Evolutionary conservation across 35 echinoderm and acorn worm species (phyloP), one percentile per base, ranked within the genome.

Genomic region (Heliocidaris tuberculata): DNA sequence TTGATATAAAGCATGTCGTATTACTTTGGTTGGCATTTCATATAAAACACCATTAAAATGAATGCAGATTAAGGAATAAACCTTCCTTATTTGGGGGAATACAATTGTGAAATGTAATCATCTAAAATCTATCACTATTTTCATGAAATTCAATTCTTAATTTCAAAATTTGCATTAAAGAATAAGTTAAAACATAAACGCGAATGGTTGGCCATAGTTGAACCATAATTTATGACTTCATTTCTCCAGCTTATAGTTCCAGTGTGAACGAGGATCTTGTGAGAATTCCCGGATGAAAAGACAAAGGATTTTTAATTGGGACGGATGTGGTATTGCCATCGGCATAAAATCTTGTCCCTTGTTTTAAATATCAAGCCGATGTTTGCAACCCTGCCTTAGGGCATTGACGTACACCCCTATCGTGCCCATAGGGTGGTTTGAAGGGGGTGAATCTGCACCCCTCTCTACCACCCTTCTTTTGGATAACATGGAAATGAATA

Each of bases 341-440:
- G 60, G 60, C 60, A 70, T 70, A 70, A 70, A 70, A 70, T 6
- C 60, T 19, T 70, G 60, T 70, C 60, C 60, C 60, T 70, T 70
- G 60, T 70, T 70, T 70, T 70, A 70, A 70, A 70, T 70, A 70
- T 27, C 60, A 70, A 70, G 60, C 60, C 60, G 60, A 70, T 70
- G 60, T 70, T 70, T 70, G 17, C 21, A 70, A 70, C 60, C 60
- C 15, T 70, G 60, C 60, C 60, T 27, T 70, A 6, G 60, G 60
- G 60, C 24, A 2, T 70, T 15, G 60, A 70, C 60, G 21, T 70
- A 21, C 60, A 70, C 60, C 60, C 60, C 60, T 70, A 19, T 70
- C 24, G 21, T 70, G 60, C 60, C 60, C 24, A 6, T 6, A 70
- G 60, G 60, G 17, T 70, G 17, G 17, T 70, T 52, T 70, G 24